These are phyloP conservation scores for Maniola jurtina DNA, from an alignment of 1,140 invertebrate species.

Conservation along the genomic window DNA sequence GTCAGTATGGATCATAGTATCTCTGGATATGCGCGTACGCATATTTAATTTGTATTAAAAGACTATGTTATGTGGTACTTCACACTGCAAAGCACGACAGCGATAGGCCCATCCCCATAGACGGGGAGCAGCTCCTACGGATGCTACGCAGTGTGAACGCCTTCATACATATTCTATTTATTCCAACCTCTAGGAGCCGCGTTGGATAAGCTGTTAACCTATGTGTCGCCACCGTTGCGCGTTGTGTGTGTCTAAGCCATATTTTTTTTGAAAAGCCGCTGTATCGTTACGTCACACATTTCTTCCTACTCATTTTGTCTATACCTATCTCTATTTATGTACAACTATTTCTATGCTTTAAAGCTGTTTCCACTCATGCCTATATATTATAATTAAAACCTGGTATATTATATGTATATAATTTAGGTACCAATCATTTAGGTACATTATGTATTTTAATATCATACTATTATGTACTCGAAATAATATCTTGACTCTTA, in stretches of 20 bases:
- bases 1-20: too few species aligned
- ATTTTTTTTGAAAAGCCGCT: neutral
- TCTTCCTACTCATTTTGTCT: neutral
- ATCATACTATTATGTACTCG: neutral
- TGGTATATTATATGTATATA: slow-evolving; percentile 16
- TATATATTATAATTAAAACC: slow-evolving; percentile 12
- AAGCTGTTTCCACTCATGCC: slow-evolving; percentile 25
- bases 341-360: slow-evolving; percentile 28
- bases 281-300: slow-evolving; percentile 1
- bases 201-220: too few species aligned
- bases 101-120: too few species aligned
- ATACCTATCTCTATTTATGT: slow-evolving; percentile 19
- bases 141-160: too few species aligned
- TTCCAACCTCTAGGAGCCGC: too few species aligned
- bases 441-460: neutral
- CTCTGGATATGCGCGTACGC: too few species aligned
- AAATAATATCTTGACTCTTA: slow-evolving; percentile 33
- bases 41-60: too few species aligned
- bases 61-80: too few species aligned
- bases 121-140: too few species aligned
- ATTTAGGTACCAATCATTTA: neutral
- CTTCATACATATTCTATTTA: too few species aligned
- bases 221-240: too few species aligned
- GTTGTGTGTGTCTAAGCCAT: neutral
- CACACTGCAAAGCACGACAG: too few species aligned